Conservation (phyloP, 1,140 invertebrate species). For the Charaxes varanes region DNA sequence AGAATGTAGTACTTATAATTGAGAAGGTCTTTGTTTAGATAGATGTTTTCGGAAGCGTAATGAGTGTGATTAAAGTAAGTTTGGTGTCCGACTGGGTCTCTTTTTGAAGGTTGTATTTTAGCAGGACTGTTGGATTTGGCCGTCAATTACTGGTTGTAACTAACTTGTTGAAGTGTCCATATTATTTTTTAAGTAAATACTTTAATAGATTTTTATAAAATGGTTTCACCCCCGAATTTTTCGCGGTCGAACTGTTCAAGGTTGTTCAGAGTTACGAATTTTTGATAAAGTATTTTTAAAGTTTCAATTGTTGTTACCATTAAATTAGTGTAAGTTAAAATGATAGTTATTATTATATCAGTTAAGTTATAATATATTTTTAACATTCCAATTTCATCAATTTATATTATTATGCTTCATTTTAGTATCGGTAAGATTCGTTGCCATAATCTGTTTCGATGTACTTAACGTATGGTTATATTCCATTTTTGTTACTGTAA, state of each 20-base stretch:
- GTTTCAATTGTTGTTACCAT: conserved; percentile 60
- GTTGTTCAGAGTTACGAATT: conserved; percentile 60
- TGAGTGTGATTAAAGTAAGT: conserved; percentile 37
- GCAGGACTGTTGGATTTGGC: conserved; percentile 40
- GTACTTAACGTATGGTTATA: conserved; percentile 48
- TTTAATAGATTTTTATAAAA: conserved; percentile 48
- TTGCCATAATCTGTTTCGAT: conserved; percentile 53
- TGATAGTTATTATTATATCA: conserved; percentile 21
- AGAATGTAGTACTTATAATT: conserved; percentile 17
- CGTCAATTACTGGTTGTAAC: conserved; percentile 64
- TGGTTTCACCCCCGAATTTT: conserved; percentile 27
- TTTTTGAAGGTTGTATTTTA: conserved; percentile 37
- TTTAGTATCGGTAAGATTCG: conserved; percentile 37
- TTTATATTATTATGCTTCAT: conserved; percentile 15
- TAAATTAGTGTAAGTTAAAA: conserved; percentile 26
- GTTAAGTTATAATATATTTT: conserved; percentile 24
- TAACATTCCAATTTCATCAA: conserved; percentile 61
- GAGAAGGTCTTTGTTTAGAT: conserved; percentile 25
- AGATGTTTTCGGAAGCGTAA: conserved; percentile 34
- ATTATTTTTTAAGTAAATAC: conserved; percentile 61
- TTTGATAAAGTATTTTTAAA: conserved; percentile 67
- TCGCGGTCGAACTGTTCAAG: conserved; percentile 33
- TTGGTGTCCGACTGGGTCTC: conserved; percentile 34
- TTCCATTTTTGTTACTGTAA: conserved; percentile 7
- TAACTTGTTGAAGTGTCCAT: conserved; percentile 58